A percentile compares a stretch with the other conserved stretches of the same genome.
Conservation (phyloP, 2,113 vertebrate species). For the Ammodramus savannarum region DNA sequence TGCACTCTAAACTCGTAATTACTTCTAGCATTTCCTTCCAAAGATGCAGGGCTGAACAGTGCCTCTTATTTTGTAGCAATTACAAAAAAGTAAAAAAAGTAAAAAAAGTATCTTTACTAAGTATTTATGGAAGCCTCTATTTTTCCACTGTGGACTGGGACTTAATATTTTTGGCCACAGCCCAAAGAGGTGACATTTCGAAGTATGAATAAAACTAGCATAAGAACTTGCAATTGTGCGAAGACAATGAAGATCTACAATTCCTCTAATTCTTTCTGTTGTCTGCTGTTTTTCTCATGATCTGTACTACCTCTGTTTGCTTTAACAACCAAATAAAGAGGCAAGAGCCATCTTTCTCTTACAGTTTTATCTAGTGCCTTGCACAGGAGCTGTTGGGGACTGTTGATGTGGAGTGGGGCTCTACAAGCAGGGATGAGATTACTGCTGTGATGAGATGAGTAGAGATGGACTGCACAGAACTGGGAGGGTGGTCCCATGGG, state of each 20-base stretch:
- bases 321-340: neutral
- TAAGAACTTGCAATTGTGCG: neutral
- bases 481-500: neutral
- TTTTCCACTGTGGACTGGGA: neutral
- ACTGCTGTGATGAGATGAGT: neutral
- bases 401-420: neutral
- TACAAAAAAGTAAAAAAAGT: too few relatives aligned
- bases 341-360: neutral
- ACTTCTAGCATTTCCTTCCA: neutral
- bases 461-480: neutral
- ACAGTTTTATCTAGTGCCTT: neutral
- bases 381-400: neutral
- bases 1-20: conserved; percentile 8
- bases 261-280: conserved; percentile 31
- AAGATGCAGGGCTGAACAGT: neutral
- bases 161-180: conserved; percentile 7
- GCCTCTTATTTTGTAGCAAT: conserved; percentile 15
- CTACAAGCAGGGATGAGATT: neutral
- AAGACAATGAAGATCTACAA: conserved; percentile 17
- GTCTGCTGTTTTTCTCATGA: neutral
- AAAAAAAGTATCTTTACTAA: too few relatives aligned
- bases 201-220: conserved; percentile 40
- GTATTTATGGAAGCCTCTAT: too few relatives aligned
- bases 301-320: neutral
- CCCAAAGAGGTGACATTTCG: conserved; percentile 26